Conservation (phyloP, 2,113 vertebrate genomes). For the Burhinus oedicnemus region DNA sequence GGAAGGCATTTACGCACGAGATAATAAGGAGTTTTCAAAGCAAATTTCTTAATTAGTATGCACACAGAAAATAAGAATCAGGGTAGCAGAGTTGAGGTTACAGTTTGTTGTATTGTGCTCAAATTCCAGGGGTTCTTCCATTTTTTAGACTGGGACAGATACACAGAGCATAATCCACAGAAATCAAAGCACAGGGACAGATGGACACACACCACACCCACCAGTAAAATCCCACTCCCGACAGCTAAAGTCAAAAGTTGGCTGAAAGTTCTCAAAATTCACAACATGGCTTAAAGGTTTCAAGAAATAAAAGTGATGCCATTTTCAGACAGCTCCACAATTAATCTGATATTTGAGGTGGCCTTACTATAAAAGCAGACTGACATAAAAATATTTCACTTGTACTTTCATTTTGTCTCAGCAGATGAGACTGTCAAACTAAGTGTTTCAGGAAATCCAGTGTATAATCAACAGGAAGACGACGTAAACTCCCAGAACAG, state of each 20-base stretch:
- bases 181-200: background rate
- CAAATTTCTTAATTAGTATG: background rate
- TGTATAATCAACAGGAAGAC: slow-evolving; percentile 9
- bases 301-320: background rate
- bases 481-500: background rate
- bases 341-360: background rate
- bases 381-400: background rate
- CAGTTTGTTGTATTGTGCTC: background rate
- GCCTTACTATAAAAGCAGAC: background rate
- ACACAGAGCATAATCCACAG: background rate
- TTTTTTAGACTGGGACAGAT: background rate
- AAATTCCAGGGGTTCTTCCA: background rate
- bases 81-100: background rate
- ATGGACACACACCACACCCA: background rate
- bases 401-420: background rate
- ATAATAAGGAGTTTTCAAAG: background rate
- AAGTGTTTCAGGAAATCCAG: slow-evolving; percentile 8
- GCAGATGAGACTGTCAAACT: background rate
- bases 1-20: background rate
- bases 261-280: background rate
- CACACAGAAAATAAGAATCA: background rate
- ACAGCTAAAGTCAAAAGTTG: background rate
- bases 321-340: background rate
- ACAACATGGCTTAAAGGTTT: background rate
- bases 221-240: background rate